Base-by-base conservation (phyloP, 1,140 invertebrate species). In the Drosophila mayri region DNA sequence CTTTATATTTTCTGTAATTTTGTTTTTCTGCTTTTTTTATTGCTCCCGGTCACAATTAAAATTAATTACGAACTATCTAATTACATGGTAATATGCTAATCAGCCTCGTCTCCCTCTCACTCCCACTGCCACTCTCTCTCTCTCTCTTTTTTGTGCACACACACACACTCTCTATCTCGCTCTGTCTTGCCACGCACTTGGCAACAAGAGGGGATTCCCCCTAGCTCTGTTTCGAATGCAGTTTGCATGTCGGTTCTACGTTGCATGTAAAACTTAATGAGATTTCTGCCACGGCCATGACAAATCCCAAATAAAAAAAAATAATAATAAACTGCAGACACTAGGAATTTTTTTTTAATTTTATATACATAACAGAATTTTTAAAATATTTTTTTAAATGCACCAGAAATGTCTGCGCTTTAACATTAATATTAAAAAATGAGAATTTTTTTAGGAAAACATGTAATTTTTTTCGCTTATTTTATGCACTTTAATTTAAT, bases 41-140 rank as follows among this genome's bases (percentile, higher is more conserved):
- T 71, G 47, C 49, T 57, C n/a, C 28, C 67, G 70, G 61, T 50
- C 57, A 80, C 66, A 88, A 90, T 87, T 88, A 84, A 85, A 80
- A 80, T 88, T 63, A 86, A 76, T 87, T 80, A 76, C 76, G 68
- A 85, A 85, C 81, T 76, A 85, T 85, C 72, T 85, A 87, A 87
- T 87, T 90, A 90, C 59, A 71, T 58, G 76, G 63, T 63, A 84
- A 80, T 90, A 90, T 87, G 83, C 80, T 90, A 87, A 87, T 72
- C 76, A 87, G 83, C 63, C 70, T 49, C 44, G 62, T 46, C 68
- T 55, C 64, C 37, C 38, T 64, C 43, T 10, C 44, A 12, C 44
- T 10, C 22, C 3, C 28, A 30, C 28, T 30, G 7, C 28, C 62
- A 28, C 28, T 7, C 35, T 11, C 37, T 41, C 38, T 16, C 38